phyloP scores from a whole-genome alignment of 2,888 invertebrate genomes.

The Gonocerus acuteangulatus region DNA sequence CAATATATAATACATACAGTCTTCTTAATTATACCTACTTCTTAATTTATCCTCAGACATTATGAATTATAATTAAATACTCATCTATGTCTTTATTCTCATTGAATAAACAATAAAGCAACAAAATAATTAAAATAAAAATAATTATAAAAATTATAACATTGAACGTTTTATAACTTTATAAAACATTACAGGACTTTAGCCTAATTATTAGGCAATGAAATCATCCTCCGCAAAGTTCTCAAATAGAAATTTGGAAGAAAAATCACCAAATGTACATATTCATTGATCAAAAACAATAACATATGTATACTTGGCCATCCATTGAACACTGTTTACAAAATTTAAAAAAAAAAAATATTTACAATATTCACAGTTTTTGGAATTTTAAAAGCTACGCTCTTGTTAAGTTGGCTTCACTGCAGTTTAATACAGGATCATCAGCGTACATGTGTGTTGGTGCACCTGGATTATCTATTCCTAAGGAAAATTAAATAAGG shows the following conservation, averaged over 20 bases:
- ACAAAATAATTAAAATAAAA: too few species aligned
- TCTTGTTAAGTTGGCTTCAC: slow-evolving; percentile 33
- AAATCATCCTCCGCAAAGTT: slow-evolving; percentile 1
- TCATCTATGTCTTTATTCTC: too few species aligned
- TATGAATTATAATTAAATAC: too few species aligned
- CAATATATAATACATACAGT: too few species aligned
- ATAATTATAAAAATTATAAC: too few species aligned
- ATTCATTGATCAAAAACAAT: too few species aligned
- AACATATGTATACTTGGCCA: background rate
- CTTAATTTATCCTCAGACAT: too few species aligned
- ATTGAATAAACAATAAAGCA: too few species aligned
- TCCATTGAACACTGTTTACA: slow-evolving; percentile 1
- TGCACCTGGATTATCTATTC: slow-evolving; percentile 36
- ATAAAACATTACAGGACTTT: background rate
- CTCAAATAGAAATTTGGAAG: background rate
- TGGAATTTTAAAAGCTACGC: slow-evolving; percentile 17
- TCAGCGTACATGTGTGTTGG: slow-evolving; percentile 39
- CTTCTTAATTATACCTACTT: too few species aligned
- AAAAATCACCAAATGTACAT: too few species aligned
- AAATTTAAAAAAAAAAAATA: background rate
- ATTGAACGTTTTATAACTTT: too few species aligned
- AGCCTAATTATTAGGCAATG: slow-evolving; percentile 24
- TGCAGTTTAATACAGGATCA: slow-evolving; percentile 37
- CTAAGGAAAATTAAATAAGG: slow-evolving; percentile 30
- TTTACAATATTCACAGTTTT: slow-evolving; percentile 2